Evolutionary conservation across 2,888 invertebrate species (phyloP).

Genomic region (Strigamia transsilvanica): DNA sequence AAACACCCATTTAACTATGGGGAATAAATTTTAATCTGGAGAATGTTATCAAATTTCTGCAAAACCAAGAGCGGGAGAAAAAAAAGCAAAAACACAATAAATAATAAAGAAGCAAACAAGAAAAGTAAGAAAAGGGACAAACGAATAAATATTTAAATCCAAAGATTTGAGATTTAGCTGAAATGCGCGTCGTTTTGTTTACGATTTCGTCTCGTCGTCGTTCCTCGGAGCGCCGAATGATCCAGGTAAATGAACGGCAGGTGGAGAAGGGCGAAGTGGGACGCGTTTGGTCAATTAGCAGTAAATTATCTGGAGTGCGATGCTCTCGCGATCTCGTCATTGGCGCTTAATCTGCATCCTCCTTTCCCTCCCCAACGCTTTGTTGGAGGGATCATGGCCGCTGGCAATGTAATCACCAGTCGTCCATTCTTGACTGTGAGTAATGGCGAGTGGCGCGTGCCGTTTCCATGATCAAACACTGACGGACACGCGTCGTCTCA

Average conservation of each 20-base stretch:
- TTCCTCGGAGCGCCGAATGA: slow-evolving; percentile 23
- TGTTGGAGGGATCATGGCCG: slow-evolving; percentile 36
- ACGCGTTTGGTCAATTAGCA: slow-evolving; percentile 41
- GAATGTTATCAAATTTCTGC: background rate
- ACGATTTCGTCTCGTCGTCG: background rate
- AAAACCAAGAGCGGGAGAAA: too few relatives aligned
- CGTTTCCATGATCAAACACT: background rate
- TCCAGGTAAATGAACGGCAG: slow-evolving; percentile 37
- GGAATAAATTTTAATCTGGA: slow-evolving; percentile 14
- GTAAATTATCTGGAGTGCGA: slow-evolving; percentile 42
- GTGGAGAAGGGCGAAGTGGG: slow-evolving; percentile 19
- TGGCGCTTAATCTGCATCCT: slow-evolving; percentile 44
- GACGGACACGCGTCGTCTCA: slow-evolving; percentile 17
- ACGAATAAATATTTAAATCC: background rate
- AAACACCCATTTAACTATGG: slow-evolving; percentile 33
- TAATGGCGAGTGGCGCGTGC: slow-evolving; percentile 42
- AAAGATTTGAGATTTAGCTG: too few relatives aligned
- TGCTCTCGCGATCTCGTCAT: slow-evolving; percentile 44
- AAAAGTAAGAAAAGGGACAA: background rate
- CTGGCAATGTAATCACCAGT: slow-evolving; percentile 32
- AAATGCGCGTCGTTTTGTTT: slow-evolving; percentile 2
- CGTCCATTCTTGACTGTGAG: slow-evolving; percentile 42
- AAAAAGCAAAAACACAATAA: background rate
- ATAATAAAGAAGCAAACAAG: background rate
- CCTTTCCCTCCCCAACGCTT: background rate